These are phyloP conservation scores for Dicentrarchus labrax DNA, from an alignment of 2,113 vertebrate genomes.

Conservation along the genomic window DNA sequence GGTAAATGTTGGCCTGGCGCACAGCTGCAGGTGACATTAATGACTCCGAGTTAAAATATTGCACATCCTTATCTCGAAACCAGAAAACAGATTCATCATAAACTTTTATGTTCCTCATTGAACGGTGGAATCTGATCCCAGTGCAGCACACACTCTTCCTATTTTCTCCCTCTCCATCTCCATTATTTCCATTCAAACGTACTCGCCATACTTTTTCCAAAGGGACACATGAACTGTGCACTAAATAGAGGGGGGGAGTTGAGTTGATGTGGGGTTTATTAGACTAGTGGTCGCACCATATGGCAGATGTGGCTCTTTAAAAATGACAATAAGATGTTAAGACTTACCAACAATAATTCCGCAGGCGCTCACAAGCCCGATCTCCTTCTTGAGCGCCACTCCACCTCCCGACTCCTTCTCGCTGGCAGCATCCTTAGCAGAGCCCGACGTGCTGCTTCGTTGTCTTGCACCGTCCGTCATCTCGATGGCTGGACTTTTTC, in stretches of 20 bases:
- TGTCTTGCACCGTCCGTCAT: slow-evolving; percentile 88
- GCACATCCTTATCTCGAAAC: neutral
- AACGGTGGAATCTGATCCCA: slow-evolving; percentile 9
- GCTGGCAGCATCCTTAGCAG: slow-evolving; percentile 68
- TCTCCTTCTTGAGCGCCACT: slow-evolving; percentile 93
- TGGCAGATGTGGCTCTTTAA: neutral
- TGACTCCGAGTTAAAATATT: too few relatives aligned
- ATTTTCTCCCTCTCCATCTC: neutral
- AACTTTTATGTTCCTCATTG: neutral
- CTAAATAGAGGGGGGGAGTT: neutral
- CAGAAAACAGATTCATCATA: neutral
- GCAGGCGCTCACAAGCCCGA: slow-evolving; percentile 93
- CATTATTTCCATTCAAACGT: neutral
- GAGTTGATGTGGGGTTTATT: too few relatives aligned
- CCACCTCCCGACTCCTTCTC: slow-evolving; percentile 72
- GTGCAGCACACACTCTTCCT: neutral
- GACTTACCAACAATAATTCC: slow-evolving; percentile 94
- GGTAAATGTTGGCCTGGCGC: neutral
- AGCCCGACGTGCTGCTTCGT: slow-evolving; percentile 73
- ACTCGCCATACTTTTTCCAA: neutral
- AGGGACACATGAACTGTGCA: neutral
- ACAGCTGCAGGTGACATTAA: neutral
- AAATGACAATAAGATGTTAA: too few relatives aligned
- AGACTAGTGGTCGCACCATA: neutral
- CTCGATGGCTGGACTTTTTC: slow-evolving; percentile 4